Base-by-base conservation (phyloP, 1,140 invertebrate species). In the Sitophilus oryzae region DNA sequence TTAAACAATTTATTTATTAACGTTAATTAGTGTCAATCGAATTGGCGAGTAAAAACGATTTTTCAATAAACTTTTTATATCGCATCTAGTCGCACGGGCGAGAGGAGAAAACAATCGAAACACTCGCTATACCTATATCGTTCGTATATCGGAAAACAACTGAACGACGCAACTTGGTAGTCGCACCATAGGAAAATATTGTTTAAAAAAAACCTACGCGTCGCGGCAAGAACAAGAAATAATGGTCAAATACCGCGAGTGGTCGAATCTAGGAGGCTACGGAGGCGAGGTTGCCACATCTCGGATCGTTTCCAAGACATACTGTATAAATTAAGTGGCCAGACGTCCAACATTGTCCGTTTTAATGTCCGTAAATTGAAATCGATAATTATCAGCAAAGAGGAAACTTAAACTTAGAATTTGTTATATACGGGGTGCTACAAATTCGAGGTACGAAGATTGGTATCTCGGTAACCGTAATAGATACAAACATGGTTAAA, bases 111-210 rank as follows among this genome's bases (percentile, higher is more conserved):
- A 23, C 11, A 45, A 45, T 21, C 43, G 35, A 52, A 40, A 42
- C 23, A 19, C 11, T 11, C 38, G 25, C 43, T 35, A 42, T 43
- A 48, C 45, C 44, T 42, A 23, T 46, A 25, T 40, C 44, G 45
- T 23, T 55, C 52, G 52, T 47, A n/a, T n/a, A 47, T 55, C 44
- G 52, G 43, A 46, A 45, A 45, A 45, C 51, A 53, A 55, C 52
- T 55, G 45, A 55, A 41, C 21, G 25, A 9, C 11, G n/a, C n/a
- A n/a, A n/a, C n/a, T n/a, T n/a, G n/a, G n/a, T n/a, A 30, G 9
- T 9, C 19, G 51, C 18, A 18, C n/a, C 5, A 18, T 18, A 23
- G 19, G 23, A 53, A 21, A 53, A 37, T 46, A 42, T 35, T 47
- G 38, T 21, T 40, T 40, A 47, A 54, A 54, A 51, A 48, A 44